phyloP scores from a whole-genome alignment of 2,888 invertebrate genomes.

The Lochmaea capreae region DNA sequence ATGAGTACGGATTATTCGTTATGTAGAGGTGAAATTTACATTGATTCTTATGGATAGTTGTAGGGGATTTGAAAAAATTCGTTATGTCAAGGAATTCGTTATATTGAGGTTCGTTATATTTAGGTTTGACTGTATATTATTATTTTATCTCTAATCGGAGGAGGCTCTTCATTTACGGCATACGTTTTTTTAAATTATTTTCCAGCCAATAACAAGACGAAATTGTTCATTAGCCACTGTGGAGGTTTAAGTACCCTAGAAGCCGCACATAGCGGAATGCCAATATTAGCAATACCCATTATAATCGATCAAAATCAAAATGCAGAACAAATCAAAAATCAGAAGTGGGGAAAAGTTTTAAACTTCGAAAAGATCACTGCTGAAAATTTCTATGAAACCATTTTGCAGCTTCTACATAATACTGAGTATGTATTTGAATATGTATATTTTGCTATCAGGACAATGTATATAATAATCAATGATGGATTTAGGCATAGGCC shows the following conservation, averaged over 20 bases:
- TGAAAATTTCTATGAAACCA: conserved; percentile 42
- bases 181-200: background rate
- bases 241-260: conserved; percentile 51
- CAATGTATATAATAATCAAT: too few species aligned
- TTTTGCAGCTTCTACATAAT: conserved; percentile 49
- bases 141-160: too few species aligned
- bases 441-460: background rate
- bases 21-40: too few species aligned
- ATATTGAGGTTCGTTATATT: too few species aligned
- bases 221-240: conserved; percentile 49
- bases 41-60: too few species aligned
- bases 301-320: conserved; percentile 52
- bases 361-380: conserved; percentile 48
- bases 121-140: too few species aligned
- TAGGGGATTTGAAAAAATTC: too few species aligned
- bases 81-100: too few species aligned
- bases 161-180: too few species aligned
- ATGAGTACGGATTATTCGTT: too few species aligned
- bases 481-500: too few species aligned
- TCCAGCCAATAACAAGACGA: conserved; percentile 45
- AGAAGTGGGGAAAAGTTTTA: conserved; percentile 51
- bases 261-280: conserved; percentile 48
- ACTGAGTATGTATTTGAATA: conserved; percentile 45
- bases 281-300: conserved; percentile 52
- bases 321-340: conserved; percentile 51